phyloP scores from a whole-genome alignment of 2,113 vertebrate genomes.

The Eublepharis macularius region DNA sequence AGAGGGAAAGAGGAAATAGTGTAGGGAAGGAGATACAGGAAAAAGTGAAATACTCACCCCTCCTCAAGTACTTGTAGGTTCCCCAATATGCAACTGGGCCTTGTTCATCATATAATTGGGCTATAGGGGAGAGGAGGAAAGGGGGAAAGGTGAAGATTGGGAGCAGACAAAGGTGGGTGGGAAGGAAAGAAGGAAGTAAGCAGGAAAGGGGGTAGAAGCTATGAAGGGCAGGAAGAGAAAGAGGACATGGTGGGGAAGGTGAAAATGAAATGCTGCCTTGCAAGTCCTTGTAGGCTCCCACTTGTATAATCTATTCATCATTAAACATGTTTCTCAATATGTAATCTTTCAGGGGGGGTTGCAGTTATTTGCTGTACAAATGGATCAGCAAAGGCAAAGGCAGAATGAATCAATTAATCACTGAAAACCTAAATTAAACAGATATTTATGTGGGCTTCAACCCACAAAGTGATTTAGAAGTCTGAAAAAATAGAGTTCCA shows the following conservation, averaged over 20 bases:
- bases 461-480: neutral
- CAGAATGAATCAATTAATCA: slow-evolving; percentile 21
- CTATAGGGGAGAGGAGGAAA: neutral
- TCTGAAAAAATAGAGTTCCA: slow-evolving; percentile 12
- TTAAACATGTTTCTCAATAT: neutral
- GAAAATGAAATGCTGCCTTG: no score
- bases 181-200: neutral
- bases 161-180: neutral
- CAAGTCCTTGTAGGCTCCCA: neutral
- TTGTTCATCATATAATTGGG: no score
- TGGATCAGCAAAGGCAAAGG: neutral
- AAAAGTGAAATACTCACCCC: no score
- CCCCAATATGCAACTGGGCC: no score
- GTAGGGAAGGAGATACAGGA: no score
- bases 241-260: neutral
- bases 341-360: neutral
- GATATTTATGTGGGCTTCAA: slow-evolving; percentile 18
- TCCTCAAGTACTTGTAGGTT: no score
- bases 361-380: slow-evolving; percentile 2
- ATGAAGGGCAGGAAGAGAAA: no score
- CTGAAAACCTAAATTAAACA: slow-evolving; percentile 1
- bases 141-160: neutral
- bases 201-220: no score
- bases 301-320: neutral
- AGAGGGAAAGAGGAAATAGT: no score